phyloP scores from a whole-genome alignment of 2,797 vertebrate genomes.

The Bradypus variegatus region DNA sequence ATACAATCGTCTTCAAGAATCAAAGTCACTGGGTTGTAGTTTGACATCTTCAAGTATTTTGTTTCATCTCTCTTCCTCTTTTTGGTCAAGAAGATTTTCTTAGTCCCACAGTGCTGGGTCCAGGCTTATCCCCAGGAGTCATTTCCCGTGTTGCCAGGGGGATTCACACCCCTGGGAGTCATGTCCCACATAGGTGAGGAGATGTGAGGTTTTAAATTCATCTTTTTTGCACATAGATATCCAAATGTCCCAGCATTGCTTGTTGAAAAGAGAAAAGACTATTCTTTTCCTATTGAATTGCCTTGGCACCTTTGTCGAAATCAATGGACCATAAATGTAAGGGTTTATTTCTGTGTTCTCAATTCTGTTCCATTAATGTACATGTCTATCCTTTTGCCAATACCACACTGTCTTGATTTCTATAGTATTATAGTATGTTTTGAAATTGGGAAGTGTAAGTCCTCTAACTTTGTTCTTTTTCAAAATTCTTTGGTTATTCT shows the following conservation, averaged over 20 bases:
- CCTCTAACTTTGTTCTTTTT: conserved; percentile 28
- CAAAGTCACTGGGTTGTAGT: too few species aligned
- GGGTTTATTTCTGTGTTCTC: conserved; percentile 17
- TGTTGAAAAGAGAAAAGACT: conserved; percentile 6
- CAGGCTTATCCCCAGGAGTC: too few species aligned
- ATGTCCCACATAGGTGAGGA: too few species aligned
- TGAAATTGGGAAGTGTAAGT: conserved; percentile 10
- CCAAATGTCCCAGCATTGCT: neutral
- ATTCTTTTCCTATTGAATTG: conserved; percentile 22
- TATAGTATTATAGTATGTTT: conserved; percentile 32
- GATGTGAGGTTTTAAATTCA: neutral
- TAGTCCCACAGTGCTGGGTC: too few species aligned
- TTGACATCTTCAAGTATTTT: too few species aligned
- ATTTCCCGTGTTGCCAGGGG: too few species aligned
- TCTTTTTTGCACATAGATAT: neutral
- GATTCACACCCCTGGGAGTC: too few species aligned
- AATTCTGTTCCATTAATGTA: neutral
- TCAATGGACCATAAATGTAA: conserved; percentile 6
- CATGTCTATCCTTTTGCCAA: neutral
- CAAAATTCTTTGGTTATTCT: conserved; percentile 22
- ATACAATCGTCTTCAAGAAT: too few species aligned
- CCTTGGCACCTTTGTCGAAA: conserved; percentile 16
- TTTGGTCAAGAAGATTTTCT: too few species aligned
- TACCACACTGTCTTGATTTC: conserved; percentile 24
- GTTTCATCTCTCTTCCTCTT: too few species aligned